A percentile compares a stretch with the other conserved stretches of the same genome.
These are phyloP conservation scores for Conger conger DNA, from an alignment of 2,113 vertebrate species.

Conservation along the genomic window DNA sequence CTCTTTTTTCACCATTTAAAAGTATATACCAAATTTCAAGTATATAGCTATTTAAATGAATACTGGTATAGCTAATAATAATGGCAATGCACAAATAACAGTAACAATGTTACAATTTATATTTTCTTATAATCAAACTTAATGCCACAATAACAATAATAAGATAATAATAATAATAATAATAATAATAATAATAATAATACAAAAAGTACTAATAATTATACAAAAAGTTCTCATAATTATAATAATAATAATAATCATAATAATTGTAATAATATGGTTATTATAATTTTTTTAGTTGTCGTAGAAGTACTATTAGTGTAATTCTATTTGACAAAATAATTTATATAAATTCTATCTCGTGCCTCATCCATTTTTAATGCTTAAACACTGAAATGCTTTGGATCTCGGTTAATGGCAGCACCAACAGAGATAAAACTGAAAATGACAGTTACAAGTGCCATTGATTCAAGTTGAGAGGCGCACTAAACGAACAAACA, in stretches of 20 bases:
- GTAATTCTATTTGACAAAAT: background rate
- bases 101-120: no score
- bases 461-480: background rate
- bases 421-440: background rate
- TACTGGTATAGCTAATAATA: no score
- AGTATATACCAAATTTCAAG: no score
- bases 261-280: background rate
- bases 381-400: background rate
- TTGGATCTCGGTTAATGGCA: background rate
- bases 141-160: no score
- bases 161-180: background rate
- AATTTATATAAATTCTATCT: background rate
- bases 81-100: no score
- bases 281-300: background rate
- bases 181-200: background rate
- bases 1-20: background rate
- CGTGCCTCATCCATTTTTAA: background rate
- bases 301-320: background rate
- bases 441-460: constrained; percentile 7
- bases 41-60: no score
- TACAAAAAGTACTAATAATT: no score
- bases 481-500: background rate
- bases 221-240: no score
- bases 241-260: background rate
- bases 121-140: background rate